phyloP scores from a whole-genome alignment of 2,888 invertebrate genomes.

The Melanostoma mellinum region DNA sequence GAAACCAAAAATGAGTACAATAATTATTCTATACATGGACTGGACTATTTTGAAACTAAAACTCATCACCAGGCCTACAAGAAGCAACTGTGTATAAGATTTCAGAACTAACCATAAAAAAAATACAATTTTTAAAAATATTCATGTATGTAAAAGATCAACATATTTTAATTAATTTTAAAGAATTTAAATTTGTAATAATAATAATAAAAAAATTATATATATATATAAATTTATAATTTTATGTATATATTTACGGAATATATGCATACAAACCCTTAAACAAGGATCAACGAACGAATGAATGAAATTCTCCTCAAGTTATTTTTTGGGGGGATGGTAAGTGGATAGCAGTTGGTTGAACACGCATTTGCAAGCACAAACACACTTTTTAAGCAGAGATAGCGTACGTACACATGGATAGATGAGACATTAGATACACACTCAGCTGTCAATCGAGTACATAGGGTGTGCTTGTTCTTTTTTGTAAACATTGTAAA shows the following conservation, averaged over 20 bases:
- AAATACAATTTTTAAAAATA: not conserved
- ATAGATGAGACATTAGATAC: conserved; percentile 54
- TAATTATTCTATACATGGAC: conserved; percentile 19
- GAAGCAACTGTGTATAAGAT: conserved; percentile 33
- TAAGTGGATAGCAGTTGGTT: conserved; percentile 34
- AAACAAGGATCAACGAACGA: conserved; percentile 68
- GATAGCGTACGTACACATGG: conserved; percentile 55
- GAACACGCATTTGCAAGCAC: conserved; percentile 63
- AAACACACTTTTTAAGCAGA: conserved; percentile 59
- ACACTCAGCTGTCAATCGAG: conserved; percentile 70
- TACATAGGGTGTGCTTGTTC: conserved; percentile 46
- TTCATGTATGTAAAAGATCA: too few relatives aligned
- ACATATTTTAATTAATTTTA: not conserved
- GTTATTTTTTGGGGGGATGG: conserved; percentile 52
- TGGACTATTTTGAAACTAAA: conserved; percentile 10
- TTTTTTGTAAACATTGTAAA: conserved; percentile 8
- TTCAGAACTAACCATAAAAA: conserved; percentile 30
- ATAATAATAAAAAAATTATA: conserved; percentile 34
- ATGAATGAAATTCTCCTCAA: conserved; percentile 55
- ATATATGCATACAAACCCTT: conserved; percentile 71
- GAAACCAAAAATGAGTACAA: not conserved
- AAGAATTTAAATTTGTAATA: conserved; percentile 48
- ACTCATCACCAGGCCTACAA: conserved; percentile 39
- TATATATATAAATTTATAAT: conserved; percentile 27
- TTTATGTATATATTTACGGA: conserved; percentile 62